Evolutionary conservation across 2,888 invertebrate species (phyloP), one percentile per base, ranked within the genome.

Genomic region (Nesidiocoris tenuis): DNA sequence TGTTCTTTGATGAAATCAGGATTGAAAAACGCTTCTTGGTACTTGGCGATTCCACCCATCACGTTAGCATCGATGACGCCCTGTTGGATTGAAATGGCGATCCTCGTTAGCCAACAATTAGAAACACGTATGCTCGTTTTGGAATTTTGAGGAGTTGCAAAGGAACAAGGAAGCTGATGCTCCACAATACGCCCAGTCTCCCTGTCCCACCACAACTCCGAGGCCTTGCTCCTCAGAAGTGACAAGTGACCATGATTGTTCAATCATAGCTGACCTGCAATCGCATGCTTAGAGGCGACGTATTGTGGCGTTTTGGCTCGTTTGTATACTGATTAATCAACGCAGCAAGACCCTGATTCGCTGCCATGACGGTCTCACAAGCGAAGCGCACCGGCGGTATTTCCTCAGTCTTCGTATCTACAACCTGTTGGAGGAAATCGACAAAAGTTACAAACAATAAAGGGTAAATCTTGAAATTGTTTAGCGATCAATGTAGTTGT

Each of bases 1-100:
- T 87, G 87, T 68, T 86, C 83, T 76, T 86, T 85, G 0, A 88
- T 83, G 82, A 94, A 96, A 80, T 95, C 94, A 9, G 90, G 87
- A 0, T 90, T 91, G 78, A 97, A 90, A 84, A 98, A 98, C 0
- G 97, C 96, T 81, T 95, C 95, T 82, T 96, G 95, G 83, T 97
- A 98, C 83, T 96, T 98, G 65, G 93, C 90, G 77, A 96, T 92
- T 16, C 97, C 97, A 1, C 97, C 95, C 88, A 95, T 95, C 0
- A 98, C 97, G 82, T 95, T 96, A 0, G 98, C 96, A 84, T 97
- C 96, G 79, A 97, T 95, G 39, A 96, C 94, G 1, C 97, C 97
- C 82, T 72, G 72, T 22, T 16, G 21, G 2, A n/a, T n/a, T n/a
- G n/a, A n/a, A n/a, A n/a, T n/a, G n/a, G n/a, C n/a, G n/a, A n/a